Evolutionary conservation across 2,888 invertebrate genomes (phyloP), one percentile per base, ranked within the genome.

Genomic region (Napeogenes sylphis): DNA sequence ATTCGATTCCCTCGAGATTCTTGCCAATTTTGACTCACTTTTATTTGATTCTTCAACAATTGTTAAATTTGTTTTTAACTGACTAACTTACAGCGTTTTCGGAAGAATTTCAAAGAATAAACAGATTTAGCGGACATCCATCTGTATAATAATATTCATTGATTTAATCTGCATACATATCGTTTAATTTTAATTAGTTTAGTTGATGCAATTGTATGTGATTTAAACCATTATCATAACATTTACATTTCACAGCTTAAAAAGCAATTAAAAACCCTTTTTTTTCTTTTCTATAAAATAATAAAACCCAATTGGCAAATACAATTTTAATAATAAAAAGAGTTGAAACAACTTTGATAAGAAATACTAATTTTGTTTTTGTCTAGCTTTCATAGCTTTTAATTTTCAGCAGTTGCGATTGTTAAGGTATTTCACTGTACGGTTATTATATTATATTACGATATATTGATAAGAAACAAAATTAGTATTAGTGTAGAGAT

Each of bases 301-400:
- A 55, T 55, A 51, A 55, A 6, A 10, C 30, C 4, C 33, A 63
- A 61, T 58, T 66, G 61, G 53, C 45, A 55, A 61, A 51, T 59
- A 51, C 3, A 33, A 46, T 30, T 51, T 12, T 45, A 33, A 45
- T 33, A 30, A 5, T 38, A 35, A 45, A 61, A 56, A 62, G 62
- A 56, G 57, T 66, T 58, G 60, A 64, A 66, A 59, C 64, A 59
- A 32, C 51, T 64, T 59, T 33, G 59, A 56, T 14, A 10, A 6
- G 45, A 45, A 59, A 21, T 59, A 63, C 55, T 57, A 63, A 63
- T 61, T 63, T 63, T 58, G 61, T 63, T 61, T 42, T 6, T 42
- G 59, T 14, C 3, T n/a, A 45, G 12, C 12, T 1, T 13, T 56
- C 21, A 21, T 21, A 21, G 21, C 21, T 21, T 1, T 21, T 21